Evolutionary conservation across 2,113 vertebrate species (phyloP).

Genomic region (Enhydra lutris): DNA sequence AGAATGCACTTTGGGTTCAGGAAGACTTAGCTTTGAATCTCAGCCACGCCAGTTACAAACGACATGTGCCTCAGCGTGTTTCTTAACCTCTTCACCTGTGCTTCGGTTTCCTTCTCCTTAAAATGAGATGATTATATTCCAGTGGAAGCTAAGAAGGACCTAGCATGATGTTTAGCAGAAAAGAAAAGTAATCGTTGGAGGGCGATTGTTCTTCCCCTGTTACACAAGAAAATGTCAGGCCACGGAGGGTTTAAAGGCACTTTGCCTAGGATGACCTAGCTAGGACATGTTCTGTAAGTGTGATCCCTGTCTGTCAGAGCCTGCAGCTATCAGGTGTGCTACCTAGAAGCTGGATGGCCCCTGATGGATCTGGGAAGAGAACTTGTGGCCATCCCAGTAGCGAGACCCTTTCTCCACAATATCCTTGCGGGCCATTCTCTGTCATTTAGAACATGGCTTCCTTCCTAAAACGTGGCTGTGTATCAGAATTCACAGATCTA

Average conservation of each 20-base stretch:
- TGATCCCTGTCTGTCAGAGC: neutral
- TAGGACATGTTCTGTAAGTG: neutral
- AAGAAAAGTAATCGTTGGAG: neutral
- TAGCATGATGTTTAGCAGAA: neutral
- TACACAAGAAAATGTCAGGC: neutral
- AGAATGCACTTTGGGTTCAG: neutral
- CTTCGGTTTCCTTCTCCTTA: neutral
- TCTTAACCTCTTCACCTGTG: neutral
- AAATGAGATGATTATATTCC: neutral
- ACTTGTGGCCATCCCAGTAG: neutral
- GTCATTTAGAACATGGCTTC: neutral
- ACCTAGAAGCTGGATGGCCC: neutral
- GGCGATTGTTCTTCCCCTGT: neutral
- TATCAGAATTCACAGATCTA: neutral
- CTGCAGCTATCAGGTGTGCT: neutral
- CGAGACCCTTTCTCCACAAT: neutral
- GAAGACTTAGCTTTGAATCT: neutral
- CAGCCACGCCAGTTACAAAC: neutral
- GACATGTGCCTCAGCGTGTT: neutral
- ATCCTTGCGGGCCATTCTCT: neutral
- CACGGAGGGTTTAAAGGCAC: neutral
- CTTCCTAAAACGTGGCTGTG: neutral
- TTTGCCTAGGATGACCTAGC: neutral
- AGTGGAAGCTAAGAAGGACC: neutral
- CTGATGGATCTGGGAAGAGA: neutral